A percentile compares a stretch with the other conserved stretches of the same genome.
These are phyloP conservation scores for Phragmatobia fuliginosa DNA, from an alignment of 2,888 invertebrate species.

Conservation along the genomic window DNA sequence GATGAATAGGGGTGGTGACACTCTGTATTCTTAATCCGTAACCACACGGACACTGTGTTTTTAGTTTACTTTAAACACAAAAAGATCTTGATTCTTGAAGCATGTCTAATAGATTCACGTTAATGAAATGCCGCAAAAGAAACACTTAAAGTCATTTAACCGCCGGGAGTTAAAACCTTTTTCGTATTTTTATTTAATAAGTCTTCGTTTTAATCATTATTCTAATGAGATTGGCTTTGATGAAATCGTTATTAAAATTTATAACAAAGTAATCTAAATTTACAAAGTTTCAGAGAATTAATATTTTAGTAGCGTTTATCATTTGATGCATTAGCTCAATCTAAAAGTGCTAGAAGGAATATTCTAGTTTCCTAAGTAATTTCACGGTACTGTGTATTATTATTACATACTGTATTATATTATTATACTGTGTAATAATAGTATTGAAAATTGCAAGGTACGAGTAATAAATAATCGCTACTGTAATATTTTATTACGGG, in stretches of 20 bases:
- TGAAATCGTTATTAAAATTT: conserved; percentile 6
- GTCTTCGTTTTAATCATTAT: conserved; percentile 8
- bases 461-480: too few relatives aligned
- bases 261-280: conserved; percentile 3
- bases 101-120: not conserved
- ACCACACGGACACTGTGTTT: too few relatives aligned
- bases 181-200: conserved; percentile 10
- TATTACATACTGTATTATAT: too few relatives aligned
- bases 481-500: too few relatives aligned
- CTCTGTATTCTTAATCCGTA: too few relatives aligned
- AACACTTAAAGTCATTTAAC: conserved; percentile 4
- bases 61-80: too few relatives aligned
- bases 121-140: not conserved
- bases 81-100: not conserved
- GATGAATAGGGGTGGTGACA: too few relatives aligned
- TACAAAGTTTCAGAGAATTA: not conserved
- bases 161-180: conserved; percentile 7
- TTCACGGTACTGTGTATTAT: too few relatives aligned
- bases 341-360: not conserved
- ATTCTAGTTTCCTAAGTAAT: not conserved
- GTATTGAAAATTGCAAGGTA: too few relatives aligned
- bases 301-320: not conserved
- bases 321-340: not conserved
- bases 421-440: too few relatives aligned
- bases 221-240: conserved; percentile 1